These are phyloP conservation scores for Tiliacea aurago DNA, from an alignment of 2,888 invertebrate species.

Conservation along the genomic window DNA sequence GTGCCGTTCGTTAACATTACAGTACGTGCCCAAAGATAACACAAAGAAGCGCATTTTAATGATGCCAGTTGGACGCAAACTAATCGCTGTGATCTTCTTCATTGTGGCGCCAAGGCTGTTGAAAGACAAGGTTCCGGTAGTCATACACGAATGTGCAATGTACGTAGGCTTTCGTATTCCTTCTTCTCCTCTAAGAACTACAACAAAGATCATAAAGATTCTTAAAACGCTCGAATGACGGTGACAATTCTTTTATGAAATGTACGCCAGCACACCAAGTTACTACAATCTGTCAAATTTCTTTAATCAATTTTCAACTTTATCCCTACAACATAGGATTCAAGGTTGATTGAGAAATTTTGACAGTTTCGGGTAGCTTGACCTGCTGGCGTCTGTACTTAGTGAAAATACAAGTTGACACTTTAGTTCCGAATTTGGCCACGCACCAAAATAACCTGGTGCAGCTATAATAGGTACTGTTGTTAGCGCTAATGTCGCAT, in stretches of 20 bases:
- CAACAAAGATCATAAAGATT: too few relatives aligned
- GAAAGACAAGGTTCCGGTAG: slow-evolving; percentile 72
- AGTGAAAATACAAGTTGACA: too few relatives aligned
- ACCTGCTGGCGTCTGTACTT: too few relatives aligned
- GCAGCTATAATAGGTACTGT: not conserved
- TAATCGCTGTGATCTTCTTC: slow-evolving; percentile 80
- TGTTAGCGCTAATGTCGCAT: not conserved
- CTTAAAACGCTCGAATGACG: not conserved
- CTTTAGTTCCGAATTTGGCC: not conserved
- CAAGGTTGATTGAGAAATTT: too few relatives aligned
- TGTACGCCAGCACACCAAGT: too few relatives aligned
- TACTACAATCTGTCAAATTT: too few relatives aligned
- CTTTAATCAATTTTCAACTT: too few relatives aligned
- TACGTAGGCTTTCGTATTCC: slow-evolving; percentile 57
- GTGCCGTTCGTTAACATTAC: slow-evolving; percentile 47
- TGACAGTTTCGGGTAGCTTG: too few relatives aligned
- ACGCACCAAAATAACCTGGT: not conserved
- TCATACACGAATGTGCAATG: slow-evolving; percentile 83
- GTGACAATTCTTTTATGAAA: too few relatives aligned
- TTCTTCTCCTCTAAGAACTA: not conserved
- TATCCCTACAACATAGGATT: too few relatives aligned
- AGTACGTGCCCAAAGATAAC: slow-evolving; percentile 73
- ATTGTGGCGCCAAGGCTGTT: slow-evolving; percentile 74
- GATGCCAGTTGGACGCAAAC: slow-evolving; percentile 73
- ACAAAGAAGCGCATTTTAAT: slow-evolving; percentile 77